These are phyloP conservation scores for Salvator merianae DNA, from an alignment of 2,113 vertebrate species.

Conservation along the genomic window DNA sequence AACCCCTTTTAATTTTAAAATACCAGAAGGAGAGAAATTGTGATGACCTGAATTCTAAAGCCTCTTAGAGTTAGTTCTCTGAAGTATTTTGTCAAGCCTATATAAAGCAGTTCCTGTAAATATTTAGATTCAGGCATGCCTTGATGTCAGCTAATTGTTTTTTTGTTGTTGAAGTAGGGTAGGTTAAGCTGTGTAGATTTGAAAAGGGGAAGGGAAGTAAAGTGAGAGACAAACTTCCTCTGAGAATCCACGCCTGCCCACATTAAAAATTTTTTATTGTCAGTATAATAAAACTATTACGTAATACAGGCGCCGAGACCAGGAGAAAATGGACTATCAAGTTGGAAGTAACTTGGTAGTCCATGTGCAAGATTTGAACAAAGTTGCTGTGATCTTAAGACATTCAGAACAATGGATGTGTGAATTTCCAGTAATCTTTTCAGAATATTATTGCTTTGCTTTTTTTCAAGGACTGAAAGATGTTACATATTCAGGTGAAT, in stretches of 20 bases:
- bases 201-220: neutral
- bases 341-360: neutral
- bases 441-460: neutral
- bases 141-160: neutral
- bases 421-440: neutral
- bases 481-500: neutral
- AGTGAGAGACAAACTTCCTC: slow-evolving; percentile 9
- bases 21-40: neutral
- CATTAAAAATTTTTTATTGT: slow-evolving; percentile 24
- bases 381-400: neutral
- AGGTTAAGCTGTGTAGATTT: neutral
- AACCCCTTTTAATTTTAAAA: neutral
- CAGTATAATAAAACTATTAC: neutral
- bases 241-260: neutral
- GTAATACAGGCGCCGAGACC: accelerated
- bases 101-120: neutral
- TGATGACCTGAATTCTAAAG: neutral
- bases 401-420: neutral
- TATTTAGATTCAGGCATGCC: neutral
- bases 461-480: neutral
- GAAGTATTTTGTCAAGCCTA: neutral
- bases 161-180: neutral
- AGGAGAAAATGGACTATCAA: neutral
- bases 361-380: neutral
- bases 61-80: neutral